Base-by-base conservation (phyloP, 2,888 invertebrate genomes). In the Drosophila anomalipes region DNA sequence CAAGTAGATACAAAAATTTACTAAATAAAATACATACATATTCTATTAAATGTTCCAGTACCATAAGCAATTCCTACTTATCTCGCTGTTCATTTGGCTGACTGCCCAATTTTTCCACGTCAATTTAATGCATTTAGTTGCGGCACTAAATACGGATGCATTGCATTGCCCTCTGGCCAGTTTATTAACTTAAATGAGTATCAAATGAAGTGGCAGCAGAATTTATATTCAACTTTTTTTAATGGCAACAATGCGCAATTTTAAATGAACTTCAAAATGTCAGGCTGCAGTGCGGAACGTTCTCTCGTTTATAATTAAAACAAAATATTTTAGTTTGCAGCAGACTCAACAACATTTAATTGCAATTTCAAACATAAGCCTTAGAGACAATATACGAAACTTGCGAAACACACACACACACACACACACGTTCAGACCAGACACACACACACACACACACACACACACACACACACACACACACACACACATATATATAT, bases 271-370 rank as follows among this genome's bases (percentile, higher is more conserved):
- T 70, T 78, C 70, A 71, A 71, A 81, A 54, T 80, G 79, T 75
- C 72, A 54, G 81, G 16, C 26, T 26, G n/a, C n/a, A 37, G 10
- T 47, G 69, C 12, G 58, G 19, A 63, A 65, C 62, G 74, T 72
- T 65, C 41, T 54, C 37, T 51, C 74, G 74, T 79, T 83, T 81
- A 77, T 81, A 83, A 81, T 83, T 81, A 84, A 82, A 83, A 76
- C 78, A 79, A 82, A 83, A 82, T 84, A 84, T 82, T 82, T 85
- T 83, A 71, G 71, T 77, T 72, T 62, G 54, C 70, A 37, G 58
- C 56, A 64, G 51, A 69, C 70, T 66, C 70, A 52, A 52, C 63
- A 71, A 60, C 75, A 76, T 81, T 70, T 79, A 81, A 82, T 81
- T 83, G 79, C 74, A 81, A 74, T 69, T 72, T 56, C 54, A 67